Percentiles rank a stretch among this genome's conserved stretches.
Conservation (phyloP, 2,888 invertebrate genomes). For the Heliconius erato region DNA sequence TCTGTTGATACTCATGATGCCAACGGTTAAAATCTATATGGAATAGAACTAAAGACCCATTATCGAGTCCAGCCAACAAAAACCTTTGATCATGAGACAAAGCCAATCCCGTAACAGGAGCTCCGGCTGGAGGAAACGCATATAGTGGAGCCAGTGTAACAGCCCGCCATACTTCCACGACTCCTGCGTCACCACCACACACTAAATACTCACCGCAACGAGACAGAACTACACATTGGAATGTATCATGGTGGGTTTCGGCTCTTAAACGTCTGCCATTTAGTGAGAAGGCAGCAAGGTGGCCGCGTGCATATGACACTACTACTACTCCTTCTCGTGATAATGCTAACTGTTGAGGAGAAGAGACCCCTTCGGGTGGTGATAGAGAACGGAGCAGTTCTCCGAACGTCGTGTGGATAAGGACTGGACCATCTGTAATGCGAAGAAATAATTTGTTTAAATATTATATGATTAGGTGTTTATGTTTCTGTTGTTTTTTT, state of each 20-base stretch:
- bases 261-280: constrained; percentile 95
- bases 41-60: constrained; percentile 99
- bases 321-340: constrained; percentile 98
- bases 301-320: constrained; percentile 96
- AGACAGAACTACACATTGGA: constrained; percentile 97
- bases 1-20: constrained; percentile 98
- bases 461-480: background rate
- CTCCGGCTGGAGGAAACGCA: constrained; percentile 98
- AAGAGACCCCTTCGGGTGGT: constrained; percentile 90
- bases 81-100: constrained; percentile 99
- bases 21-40: constrained; percentile 99
- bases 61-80: constrained; percentile 97
- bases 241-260: constrained; percentile 97
- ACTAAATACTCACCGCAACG: constrained; percentile 99
- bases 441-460: background rate
- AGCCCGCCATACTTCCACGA: constrained; percentile 99
- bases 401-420: constrained; percentile 99
- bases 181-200: constrained; percentile 98
- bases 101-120: constrained; percentile 96
- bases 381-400: constrained; percentile 95
- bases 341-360: constrained; percentile 95
- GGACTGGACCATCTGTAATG: constrained; percentile 94
- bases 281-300: constrained; percentile 97
- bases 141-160: constrained; percentile 98
- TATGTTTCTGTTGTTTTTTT: background rate